These are phyloP conservation scores for Gerosis bhagava DNA, from an alignment of 2,888 invertebrate species.

Conservation along the genomic window DNA sequence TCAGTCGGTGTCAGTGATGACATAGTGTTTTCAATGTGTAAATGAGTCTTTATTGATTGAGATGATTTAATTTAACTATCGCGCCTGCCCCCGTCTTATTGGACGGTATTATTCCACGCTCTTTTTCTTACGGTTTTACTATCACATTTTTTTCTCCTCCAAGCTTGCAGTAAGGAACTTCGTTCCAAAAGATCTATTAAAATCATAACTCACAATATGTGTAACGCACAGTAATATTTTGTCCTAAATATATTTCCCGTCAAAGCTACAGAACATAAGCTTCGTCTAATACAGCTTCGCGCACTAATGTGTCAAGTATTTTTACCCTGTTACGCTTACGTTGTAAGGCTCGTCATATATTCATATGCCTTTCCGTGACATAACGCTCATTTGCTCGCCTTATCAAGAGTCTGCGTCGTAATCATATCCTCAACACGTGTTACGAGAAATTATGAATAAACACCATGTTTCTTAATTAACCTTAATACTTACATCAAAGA, in stretches of 20 bases:
- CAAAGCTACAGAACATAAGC: constrained; percentile 10
- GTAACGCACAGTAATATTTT: constrained; percentile 4
- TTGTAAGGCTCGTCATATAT: constrained; percentile 6
- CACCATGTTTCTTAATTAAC: constrained; percentile 21
- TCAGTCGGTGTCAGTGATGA: no score
- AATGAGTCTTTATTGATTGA: no score
- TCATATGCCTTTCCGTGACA: constrained; percentile 20
- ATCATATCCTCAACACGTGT: constrained; percentile 17
- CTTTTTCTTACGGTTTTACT: no score
- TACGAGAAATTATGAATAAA: constrained; percentile 20
- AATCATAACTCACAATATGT: no score
- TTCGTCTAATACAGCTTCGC: constrained; percentile 2
- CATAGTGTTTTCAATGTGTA: no score
- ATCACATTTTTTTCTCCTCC: no score
- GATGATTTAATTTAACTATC: no score
- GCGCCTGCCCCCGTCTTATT: no score
- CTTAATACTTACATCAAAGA: constrained; percentile 12
- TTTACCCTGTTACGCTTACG: constrained; percentile 17
- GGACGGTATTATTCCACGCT: no score
- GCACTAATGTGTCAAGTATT: constrained; percentile 21
- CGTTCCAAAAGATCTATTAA: no score
- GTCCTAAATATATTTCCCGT: constrained; percentile 8
- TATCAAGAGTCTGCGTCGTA: constrained; percentile 11
- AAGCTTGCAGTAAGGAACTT: no score
- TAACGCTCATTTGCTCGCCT: constrained; percentile 18